phyloP scores from a whole-genome alignment of 2,797 vertebrate species.

The Cyprinodon diabolis region DNA sequence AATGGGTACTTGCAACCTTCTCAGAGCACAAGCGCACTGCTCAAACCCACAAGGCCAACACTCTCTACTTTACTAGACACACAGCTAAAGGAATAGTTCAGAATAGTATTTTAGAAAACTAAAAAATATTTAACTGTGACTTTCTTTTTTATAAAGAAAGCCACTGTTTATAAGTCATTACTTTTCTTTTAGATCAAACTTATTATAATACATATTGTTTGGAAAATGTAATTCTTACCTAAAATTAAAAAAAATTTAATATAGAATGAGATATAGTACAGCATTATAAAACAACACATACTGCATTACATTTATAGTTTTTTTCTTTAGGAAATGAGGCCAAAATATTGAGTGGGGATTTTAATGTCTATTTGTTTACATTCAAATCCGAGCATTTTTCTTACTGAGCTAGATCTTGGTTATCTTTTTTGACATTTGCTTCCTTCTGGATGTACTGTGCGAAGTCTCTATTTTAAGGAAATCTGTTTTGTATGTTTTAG shows the following conservation, averaged over 20 bases:
- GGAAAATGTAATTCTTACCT: neutral
- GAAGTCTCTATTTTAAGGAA: conserved; percentile 10
- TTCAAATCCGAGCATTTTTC: neutral
- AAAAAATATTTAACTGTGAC: too few relatives aligned
- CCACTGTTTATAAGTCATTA: too few relatives aligned
- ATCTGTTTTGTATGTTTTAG: conserved; percentile 14
- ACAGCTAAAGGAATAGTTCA: neutral
- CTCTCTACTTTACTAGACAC: neutral
- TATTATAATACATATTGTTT: too few relatives aligned
- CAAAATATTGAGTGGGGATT: neutral
- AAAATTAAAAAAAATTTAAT: neutral
- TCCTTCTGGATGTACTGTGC: neutral
- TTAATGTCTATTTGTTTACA: neutral
- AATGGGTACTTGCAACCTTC: too few relatives aligned
- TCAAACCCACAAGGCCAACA: too few relatives aligned
- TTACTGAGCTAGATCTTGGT: neutral
- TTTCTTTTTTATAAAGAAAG: too few relatives aligned
- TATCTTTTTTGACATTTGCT: conserved; percentile 3
- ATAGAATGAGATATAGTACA: neutral
- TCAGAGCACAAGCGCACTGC: too few relatives aligned
- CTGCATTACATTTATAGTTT: neutral
- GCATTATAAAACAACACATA: neutral
- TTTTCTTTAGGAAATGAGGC: neutral
- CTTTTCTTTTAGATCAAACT: too few relatives aligned
- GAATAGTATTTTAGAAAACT: neutral